Percentiles rank a stretch among this genome's conserved stretches.
Evolutionary conservation across 2,888 invertebrate species (phyloP).

Genomic region (Chrysina gloriosa): DNA sequence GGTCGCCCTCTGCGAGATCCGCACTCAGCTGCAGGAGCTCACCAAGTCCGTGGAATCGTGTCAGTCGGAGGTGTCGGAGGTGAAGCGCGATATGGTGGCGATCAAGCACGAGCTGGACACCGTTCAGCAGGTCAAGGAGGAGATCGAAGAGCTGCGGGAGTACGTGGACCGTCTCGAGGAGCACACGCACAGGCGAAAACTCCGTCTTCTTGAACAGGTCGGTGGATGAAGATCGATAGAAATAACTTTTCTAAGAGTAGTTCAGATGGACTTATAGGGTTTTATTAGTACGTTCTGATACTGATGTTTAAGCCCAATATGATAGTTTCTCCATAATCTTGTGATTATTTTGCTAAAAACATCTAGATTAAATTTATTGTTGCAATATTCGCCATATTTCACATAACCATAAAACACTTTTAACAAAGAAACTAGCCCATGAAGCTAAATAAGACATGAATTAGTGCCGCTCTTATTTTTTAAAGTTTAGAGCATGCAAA

Average conservation of each 20-base stretch:
- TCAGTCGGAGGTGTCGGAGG: constrained; percentile 93
- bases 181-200: constrained; percentile 89
- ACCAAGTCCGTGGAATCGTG: constrained; percentile 95
- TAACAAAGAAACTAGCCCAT: no score
- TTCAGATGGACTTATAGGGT: not conserved
- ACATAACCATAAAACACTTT: no score
- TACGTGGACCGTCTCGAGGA: constrained; percentile 93
- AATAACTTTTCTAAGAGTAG: not conserved
- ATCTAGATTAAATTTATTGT: no score
- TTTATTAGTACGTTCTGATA: no score
- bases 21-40: constrained; percentile 91
- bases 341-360: no score
- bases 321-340: no score
- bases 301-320: no score
- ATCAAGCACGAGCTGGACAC: constrained; percentile 95
- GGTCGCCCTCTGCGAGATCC: constrained; percentile 93
- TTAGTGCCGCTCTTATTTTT: no score
- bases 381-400: no score
- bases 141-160: constrained; percentile 91
- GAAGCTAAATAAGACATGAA: no score
- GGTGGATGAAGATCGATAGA: constrained; percentile 45
- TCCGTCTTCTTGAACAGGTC: constrained; percentile 93
- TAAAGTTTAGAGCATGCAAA: no score
- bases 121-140: constrained; percentile 94
- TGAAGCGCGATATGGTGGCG: constrained; percentile 94